Conservation (phyloP, 1,140 invertebrate species). For the Drosophila sechellia region DNA sequence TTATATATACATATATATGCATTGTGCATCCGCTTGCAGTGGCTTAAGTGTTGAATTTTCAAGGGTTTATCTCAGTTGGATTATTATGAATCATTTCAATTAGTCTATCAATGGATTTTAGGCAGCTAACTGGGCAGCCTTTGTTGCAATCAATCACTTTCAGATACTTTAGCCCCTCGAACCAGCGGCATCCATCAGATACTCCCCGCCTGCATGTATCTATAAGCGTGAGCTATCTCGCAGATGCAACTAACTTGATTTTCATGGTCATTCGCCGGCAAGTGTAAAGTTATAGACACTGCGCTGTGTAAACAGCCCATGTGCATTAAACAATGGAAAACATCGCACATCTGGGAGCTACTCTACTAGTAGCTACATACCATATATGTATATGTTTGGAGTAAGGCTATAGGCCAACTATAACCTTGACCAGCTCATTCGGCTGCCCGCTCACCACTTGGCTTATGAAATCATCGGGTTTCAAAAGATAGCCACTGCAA, state of each 20-base stretch:
- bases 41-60: not conserved
- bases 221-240: slow-evolving; percentile 14
- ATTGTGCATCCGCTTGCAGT: not conserved
- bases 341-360: slow-evolving; percentile 50
- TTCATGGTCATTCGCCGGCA: slow-evolving; percentile 41
- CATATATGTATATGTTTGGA: not conserved
- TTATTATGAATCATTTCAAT: not conserved
- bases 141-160: too few species aligned
- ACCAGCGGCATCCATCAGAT: not conserved
- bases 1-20: not conserved
- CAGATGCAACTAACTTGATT: slow-evolving; percentile 38
- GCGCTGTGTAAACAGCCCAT: slow-evolving; percentile 49
- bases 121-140: too few species aligned
- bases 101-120: too few species aligned
- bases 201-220: not conserved
- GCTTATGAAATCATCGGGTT: slow-evolving; percentile 65
- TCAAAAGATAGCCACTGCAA: slow-evolving; percentile 66
- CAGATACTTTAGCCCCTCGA: slow-evolving; percentile 1
- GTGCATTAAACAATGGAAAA: slow-evolving; percentile 60
- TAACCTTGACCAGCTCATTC: slow-evolving; percentile 75
- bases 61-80: not conserved
- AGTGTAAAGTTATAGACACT: slow-evolving; percentile 54
- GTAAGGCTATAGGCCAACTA: slow-evolving; percentile 43
- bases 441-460: slow-evolving; percentile 28
- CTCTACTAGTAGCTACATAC: slow-evolving; percentile 10